A percentile compares a stretch with the other conserved stretches of the same genome.
These are phyloP conservation scores for Cydia pomonella DNA, from an alignment of 1,140 invertebrate genomes.

Conservation along the genomic window DNA sequence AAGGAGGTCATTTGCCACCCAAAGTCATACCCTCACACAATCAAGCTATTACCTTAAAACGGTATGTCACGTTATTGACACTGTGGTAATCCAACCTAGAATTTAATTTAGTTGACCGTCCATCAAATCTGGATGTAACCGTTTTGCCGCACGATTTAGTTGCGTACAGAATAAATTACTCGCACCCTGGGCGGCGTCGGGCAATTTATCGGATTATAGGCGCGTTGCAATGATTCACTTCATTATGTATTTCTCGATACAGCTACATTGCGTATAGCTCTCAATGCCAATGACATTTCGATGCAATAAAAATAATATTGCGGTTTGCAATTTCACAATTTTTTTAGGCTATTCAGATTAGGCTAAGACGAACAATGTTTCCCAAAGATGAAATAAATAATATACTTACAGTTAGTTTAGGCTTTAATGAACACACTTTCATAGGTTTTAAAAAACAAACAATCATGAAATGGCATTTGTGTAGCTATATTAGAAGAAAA, in stretches of 20 bases:
- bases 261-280: conserved; percentile 21
- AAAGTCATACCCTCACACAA: neutral
- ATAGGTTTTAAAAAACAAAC: no score
- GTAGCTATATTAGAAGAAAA: no score
- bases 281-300: conserved; percentile 24
- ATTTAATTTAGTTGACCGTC: neutral
- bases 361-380: neutral
- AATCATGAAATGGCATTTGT: no score
- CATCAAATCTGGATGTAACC: conserved; percentile 11
- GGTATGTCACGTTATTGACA: neutral
- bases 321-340: neutral
- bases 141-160: conserved; percentile 15
- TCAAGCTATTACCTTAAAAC: no score
- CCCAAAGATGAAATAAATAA: no score
- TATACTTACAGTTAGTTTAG: no score
- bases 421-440: no score
- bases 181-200: neutral
- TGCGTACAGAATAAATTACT: conserved; percentile 20
- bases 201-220: conserved; percentile 24
- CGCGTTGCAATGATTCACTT: conserved; percentile 17
- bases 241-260: conserved; percentile 19
- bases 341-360: neutral
- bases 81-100: neutral
- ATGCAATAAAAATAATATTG: conserved; percentile 23
- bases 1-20: neutral